A percentile compares a stretch with the other conserved stretches of the same genome.
Evolutionary conservation across 2,797 vertebrate species (phyloP).

Genomic region (Tiaroga cobitis): DNA sequence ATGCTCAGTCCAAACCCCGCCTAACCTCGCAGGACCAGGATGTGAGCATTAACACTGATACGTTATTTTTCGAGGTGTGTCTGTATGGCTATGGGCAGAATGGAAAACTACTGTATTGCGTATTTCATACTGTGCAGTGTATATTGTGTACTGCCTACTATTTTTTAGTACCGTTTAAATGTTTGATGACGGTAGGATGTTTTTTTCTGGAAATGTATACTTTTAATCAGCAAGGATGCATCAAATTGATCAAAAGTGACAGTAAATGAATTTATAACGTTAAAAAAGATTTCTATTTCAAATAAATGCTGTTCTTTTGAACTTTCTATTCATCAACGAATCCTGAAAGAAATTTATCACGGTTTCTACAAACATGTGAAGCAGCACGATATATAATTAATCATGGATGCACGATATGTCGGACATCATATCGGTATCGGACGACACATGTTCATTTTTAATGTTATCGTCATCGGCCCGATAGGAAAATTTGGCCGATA

Average conservation of each 20-base stretch:
- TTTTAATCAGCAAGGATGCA: neutral
- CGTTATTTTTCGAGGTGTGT: slow-evolving; percentile 38
- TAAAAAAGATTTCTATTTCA: neutral
- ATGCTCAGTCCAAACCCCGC: slow-evolving; percentile 34
- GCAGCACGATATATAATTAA: no score
- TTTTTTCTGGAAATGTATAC: neutral
- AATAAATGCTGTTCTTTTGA: neutral
- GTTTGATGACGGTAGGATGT: neutral
- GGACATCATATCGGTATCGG: no score
- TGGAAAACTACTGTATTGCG: neutral
- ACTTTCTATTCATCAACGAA: neutral
- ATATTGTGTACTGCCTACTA: neutral
- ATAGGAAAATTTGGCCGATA: no score
- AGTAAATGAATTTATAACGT: no score
- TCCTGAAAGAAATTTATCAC: no score
- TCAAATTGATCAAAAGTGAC: neutral
- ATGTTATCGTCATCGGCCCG: no score
- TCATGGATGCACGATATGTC: no score
- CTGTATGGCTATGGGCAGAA: slow-evolving; percentile 27
- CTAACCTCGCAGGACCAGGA: slow-evolving; percentile 25
- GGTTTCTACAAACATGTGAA: neutral
- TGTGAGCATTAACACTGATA: slow-evolving; percentile 53
- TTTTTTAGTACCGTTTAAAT: neutral
- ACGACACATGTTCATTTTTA: no score
- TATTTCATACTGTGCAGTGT: neutral